Evolutionary conservation across 2,797 vertebrate species (phyloP), one percentile per base, ranked within the genome.

Genomic region (Phalloptychus januarius): DNA sequence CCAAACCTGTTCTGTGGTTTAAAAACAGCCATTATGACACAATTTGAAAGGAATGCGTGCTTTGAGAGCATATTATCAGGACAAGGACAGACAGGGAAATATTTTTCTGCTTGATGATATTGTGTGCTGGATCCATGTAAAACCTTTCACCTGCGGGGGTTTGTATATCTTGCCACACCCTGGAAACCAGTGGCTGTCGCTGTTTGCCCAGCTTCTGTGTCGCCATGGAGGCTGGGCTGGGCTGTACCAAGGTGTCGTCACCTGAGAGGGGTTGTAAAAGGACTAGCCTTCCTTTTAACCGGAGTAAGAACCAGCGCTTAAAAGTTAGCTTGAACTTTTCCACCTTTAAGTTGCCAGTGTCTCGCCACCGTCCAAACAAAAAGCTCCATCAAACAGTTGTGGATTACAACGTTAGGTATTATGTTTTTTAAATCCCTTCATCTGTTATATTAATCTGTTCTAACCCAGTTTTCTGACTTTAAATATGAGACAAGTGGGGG

Each of bases 141-240:
- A 81, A 61, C 40, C 77, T 46, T 79, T 76, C 78, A 93, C 85
- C 84, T 90, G 81, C 76, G 38, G 79, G 76, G 72, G 85, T 87
- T 78, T 70, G 61, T 75, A 70, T 67, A 61, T 61, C 54, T 70
- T 69, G 86, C 93, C 85, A 86, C 94, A 46, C 95, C 95, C 90
- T 90, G 72, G 75, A 82, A 86, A 89, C 93, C 92, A 92, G 93
- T 93, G 93, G 83, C 73, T 93, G 71, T 85, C 88, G 74, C 87
- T 90, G 82, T 90, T 86, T 71, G 74, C 74, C 77, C 82, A 80
- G 81, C 83, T 78, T 85, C 85, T 28, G 76, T 76, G 92, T 94
- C 90, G 75, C 92, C 81, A 94, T 91, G 82, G 90, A 85, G 79
- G 82, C 86, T 44, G 42, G 82, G 72, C 54, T 13, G 85, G 95